Evolutionary conservation across 64 coral and sea anemone genomes (phyloP).

Genomic region (Stylophora pistillata): DNA sequence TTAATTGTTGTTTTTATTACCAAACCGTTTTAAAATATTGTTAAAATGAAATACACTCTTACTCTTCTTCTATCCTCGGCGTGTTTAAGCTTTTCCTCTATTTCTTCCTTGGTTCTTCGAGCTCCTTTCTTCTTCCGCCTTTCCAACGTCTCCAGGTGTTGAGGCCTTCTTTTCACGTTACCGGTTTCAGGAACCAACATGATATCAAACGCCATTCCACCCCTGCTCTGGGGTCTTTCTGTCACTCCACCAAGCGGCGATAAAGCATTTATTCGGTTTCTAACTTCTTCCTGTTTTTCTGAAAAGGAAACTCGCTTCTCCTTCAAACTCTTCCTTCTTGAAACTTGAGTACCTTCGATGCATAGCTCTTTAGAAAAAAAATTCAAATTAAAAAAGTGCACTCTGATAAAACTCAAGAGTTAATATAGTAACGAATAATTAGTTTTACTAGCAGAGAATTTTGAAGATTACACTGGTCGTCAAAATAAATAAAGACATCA

Average conservation of each 20-base stretch:
- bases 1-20: no score
- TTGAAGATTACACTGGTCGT: not conserved
- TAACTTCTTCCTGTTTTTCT: constrained; percentile 71
- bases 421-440: no score
- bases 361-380: constrained; percentile 51
- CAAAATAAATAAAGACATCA: constrained; percentile 8
- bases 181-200: constrained; percentile 89
- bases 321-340: constrained; percentile 67
- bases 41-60: not conserved
- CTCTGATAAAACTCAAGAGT: not conserved
- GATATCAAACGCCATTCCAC: constrained; percentile 87
- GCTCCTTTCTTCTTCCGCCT: constrained; percentile 70
- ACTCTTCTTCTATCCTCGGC: constrained; percentile 82
- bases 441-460: no score
- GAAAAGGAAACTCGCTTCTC: constrained; percentile 81
- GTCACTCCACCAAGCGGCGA: constrained; percentile 61
- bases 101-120: constrained; percentile 86
- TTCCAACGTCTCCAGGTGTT: constrained; percentile 79
- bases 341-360: constrained; percentile 65
- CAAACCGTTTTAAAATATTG: not conserved
- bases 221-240: constrained; percentile 83
- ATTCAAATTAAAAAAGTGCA: not conserved
- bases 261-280: constrained; percentile 67
- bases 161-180: constrained; percentile 88
- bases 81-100: constrained; percentile 83